Conservation (phyloP, 2,113 vertebrate genomes). For the Fregata magnificens region DNA sequence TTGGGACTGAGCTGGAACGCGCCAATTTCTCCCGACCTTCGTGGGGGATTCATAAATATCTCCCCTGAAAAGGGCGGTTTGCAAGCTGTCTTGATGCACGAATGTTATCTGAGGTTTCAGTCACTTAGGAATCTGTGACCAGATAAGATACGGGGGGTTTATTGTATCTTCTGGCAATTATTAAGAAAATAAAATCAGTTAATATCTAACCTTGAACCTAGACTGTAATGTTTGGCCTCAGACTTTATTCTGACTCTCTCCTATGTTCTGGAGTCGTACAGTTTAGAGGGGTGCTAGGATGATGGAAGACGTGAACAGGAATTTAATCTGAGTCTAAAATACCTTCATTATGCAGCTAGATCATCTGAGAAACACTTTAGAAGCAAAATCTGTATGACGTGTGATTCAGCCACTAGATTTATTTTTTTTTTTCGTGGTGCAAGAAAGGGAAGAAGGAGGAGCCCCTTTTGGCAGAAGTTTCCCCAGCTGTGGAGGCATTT, state of each 20-base stretch:
- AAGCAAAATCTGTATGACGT: not conserved
- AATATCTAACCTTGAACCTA: constrained; percentile 64
- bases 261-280: not conserved
- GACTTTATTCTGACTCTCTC: not conserved
- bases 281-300: not conserved
- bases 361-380: not conserved
- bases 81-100: not conserved
- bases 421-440: not conserved
- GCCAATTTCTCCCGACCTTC: not conserved
- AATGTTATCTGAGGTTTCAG: constrained; percentile 50
- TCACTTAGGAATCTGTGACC: constrained; percentile 22
- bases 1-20: not conserved
- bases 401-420: not conserved
- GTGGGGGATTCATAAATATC: not conserved
- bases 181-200: constrained; percentile 65
- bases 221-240: not conserved
- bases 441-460: not conserved
- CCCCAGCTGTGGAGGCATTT: not conserved
- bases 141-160: constrained; percentile 61
- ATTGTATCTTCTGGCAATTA: constrained; percentile 62
- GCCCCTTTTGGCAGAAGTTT: not conserved
- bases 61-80: not conserved
- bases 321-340: not conserved
- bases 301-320: not conserved
- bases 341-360: not conserved